These are phyloP conservation scores for Spicauda simplicius DNA, from an alignment of 2,888 invertebrate species.

Conservation along the genomic window DNA sequence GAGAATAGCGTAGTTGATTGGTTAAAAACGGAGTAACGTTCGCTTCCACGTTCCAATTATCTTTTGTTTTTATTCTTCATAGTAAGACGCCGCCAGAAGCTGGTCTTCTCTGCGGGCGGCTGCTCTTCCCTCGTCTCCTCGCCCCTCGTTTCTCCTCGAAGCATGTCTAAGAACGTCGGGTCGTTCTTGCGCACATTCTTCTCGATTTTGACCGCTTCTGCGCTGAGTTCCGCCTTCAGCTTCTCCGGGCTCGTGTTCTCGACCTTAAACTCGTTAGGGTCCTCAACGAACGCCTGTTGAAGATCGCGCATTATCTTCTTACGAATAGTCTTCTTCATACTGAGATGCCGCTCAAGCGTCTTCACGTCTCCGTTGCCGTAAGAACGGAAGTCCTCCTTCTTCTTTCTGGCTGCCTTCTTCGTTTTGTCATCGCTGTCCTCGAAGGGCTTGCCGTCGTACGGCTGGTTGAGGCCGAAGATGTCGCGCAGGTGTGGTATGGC, in stretches of 20 bases:
- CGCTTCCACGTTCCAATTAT: slow-evolving; percentile 63
- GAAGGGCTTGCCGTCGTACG: slow-evolving; percentile 76
- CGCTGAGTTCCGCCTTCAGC: slow-evolving; percentile 87
- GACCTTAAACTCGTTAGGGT: slow-evolving; percentile 89
- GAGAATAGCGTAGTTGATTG: slow-evolving; percentile 39
- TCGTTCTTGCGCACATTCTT: slow-evolving; percentile 82
- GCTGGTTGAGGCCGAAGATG: slow-evolving; percentile 87
- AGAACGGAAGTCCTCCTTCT: slow-evolving; percentile 89
- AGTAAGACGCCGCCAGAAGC: slow-evolving; percentile 89
- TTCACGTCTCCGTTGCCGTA: slow-evolving; percentile 88
- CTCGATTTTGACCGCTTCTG: slow-evolving; percentile 87
- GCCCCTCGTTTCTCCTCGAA: slow-evolving; percentile 84
- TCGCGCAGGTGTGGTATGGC: slow-evolving; percentile 91
- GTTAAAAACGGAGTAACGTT: slow-evolving; percentile 59
- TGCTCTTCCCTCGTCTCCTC: slow-evolving; percentile 76
- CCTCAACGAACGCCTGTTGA: slow-evolving; percentile 90
- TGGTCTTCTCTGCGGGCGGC: slow-evolving; percentile 84
- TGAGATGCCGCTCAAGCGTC: slow-evolving; percentile 91
- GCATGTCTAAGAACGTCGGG: slow-evolving; percentile 88
- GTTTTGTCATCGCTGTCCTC: slow-evolving; percentile 81
- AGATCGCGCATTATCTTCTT: slow-evolving; percentile 94
- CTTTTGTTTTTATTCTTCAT: slow-evolving; percentile 89
- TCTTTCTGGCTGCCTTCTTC: slow-evolving; percentile 84
- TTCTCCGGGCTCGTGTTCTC: slow-evolving; percentile 89
- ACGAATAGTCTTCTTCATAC: slow-evolving; percentile 94